Percentiles rank a stretch among this genome's conserved stretches.
phyloP scores from a whole-genome alignment of 2,797 vertebrate species.

The Melanotaenia boesemani region DNA sequence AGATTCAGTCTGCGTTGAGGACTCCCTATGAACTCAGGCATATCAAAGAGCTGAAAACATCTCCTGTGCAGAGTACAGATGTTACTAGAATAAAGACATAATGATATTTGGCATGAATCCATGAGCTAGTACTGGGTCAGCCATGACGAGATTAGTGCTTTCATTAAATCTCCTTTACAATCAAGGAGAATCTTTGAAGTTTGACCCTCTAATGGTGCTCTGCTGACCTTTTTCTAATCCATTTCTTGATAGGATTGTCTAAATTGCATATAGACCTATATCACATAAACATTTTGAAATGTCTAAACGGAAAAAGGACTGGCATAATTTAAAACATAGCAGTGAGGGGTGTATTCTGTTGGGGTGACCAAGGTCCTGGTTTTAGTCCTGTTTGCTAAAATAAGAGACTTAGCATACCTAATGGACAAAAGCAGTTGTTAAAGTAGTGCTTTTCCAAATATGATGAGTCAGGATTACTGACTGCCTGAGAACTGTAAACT shows the following conservation, averaged over 20 bases:
- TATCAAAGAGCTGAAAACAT: not conserved
- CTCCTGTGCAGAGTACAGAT: not conserved
- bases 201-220: not conserved
- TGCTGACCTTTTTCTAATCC: not conserved
- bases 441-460: not conserved
- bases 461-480: not conserved
- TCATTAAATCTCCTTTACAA: not conserved
- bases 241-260: not conserved
- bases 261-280: not conserved
- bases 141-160: not conserved
- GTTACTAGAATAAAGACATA: conserved; percentile 25
- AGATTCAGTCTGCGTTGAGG: not conserved
- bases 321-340: not conserved
- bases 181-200: not conserved
- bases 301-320: no score
- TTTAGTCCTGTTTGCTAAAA: not conserved
- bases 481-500: no score
- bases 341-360: not conserved
- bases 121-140: not conserved
- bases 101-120: conserved; percentile 5
- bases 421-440: not conserved
- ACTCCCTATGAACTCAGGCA: conserved; percentile 5
- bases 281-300: not conserved
- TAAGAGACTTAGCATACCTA: not conserved
- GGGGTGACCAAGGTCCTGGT: not conserved